A percentile compares a stretch with the other conserved stretches of the same genome.
phyloP scores from a whole-genome alignment of 2,113 vertebrate species.

The Empidonax alnorum region DNA sequence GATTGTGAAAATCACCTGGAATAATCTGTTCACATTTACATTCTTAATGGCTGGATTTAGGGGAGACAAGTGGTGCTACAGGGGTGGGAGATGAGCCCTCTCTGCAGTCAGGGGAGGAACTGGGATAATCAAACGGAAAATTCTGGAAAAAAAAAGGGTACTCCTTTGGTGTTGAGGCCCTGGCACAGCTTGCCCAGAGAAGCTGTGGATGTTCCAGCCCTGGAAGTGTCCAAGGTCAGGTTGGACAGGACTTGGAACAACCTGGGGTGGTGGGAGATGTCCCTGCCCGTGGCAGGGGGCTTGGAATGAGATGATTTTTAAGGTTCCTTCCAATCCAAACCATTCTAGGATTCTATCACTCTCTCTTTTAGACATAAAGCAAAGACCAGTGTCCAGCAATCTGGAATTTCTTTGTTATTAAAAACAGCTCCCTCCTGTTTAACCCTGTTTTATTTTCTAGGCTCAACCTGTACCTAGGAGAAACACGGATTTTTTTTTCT shows the following conservation, averaged over 20 bases:
- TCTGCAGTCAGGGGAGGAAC: not conserved
- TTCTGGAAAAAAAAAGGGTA: not conserved
- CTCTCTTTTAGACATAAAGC: not conserved
- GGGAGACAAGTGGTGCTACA: not conserved
- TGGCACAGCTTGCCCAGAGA: not conserved
- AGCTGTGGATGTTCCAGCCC: not conserved
- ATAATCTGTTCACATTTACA: not conserved
- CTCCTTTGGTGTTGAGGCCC: rapidly evolving
- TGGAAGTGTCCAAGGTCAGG: not conserved
- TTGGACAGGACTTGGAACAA: rapidly evolving
- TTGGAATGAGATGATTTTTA: not conserved
- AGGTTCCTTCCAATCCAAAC: not conserved
- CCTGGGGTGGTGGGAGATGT: rapidly evolving
- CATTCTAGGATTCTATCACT: not conserved
- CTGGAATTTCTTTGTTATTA: rapidly evolving
- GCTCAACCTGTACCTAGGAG: not conserved
- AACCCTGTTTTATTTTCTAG: not conserved
- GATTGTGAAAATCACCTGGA: not conserved
- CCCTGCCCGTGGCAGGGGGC: not conserved
- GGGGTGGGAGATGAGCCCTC: not conserved
- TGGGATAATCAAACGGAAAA: not conserved
- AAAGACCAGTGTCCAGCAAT: not conserved
- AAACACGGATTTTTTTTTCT: not conserved
- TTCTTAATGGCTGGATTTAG: not conserved
- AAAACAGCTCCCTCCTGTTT: not conserved